phyloP scores from a whole-genome alignment of 2,113 vertebrate species.

The Phodopus roborovskii region DNA sequence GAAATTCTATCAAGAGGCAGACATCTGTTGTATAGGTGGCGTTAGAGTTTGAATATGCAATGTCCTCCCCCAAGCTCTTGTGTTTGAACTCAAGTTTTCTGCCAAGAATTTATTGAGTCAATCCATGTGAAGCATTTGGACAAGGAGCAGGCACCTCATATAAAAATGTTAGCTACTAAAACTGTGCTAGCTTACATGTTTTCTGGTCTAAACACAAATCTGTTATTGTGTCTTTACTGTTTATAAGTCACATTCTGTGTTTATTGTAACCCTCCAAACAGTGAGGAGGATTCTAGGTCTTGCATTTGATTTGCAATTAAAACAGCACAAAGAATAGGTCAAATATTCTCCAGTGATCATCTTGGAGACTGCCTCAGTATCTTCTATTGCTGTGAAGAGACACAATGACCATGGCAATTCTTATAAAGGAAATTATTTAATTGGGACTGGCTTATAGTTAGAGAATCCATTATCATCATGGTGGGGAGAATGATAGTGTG shows the following conservation, averaged over 20 bases:
- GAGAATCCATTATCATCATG: not conserved
- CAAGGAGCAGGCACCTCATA: not conserved
- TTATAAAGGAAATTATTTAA: not conserved
- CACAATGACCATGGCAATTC: not conserved
- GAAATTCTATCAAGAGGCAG: not conserved
- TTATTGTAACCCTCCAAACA: constrained; percentile 12
- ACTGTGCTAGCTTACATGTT: not conserved
- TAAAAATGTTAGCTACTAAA: not conserved
- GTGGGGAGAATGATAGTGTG: not conserved
- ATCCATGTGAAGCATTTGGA: not conserved
- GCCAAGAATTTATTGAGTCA: constrained; percentile 8
- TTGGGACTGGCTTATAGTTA: not conserved
- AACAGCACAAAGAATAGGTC: not conserved
- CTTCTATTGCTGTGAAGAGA: not conserved
- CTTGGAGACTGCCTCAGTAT: not conserved
- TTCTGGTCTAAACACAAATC: constrained; percentile 25
- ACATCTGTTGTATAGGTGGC: not conserved
- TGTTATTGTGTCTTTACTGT: not conserved
- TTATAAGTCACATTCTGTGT: not conserved
- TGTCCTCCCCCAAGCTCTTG: not conserved
- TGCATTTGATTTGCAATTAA: not conserved
- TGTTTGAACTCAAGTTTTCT: not conserved
- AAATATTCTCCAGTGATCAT: not conserved
- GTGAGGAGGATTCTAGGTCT: not conserved
- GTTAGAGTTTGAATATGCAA: not conserved